phyloP scores from a whole-genome alignment of 2,888 invertebrate genomes.

The Xanthia icteritia region DNA sequence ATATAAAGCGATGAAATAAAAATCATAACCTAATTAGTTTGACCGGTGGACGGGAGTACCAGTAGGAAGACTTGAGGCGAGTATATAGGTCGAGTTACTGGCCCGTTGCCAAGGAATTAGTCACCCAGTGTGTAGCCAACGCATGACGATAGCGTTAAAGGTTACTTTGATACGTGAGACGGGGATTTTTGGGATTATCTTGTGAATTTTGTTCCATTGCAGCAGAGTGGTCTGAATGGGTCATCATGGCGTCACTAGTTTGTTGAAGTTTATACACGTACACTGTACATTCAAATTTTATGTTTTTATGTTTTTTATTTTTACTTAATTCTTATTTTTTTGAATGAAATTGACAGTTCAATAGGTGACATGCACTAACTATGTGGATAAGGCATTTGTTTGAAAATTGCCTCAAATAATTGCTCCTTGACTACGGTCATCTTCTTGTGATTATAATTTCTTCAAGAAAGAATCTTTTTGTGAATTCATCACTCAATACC shows the following conservation, averaged over 20 bases:
- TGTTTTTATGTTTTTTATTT: too few species aligned
- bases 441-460: not conserved
- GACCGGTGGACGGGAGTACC: slow-evolving; percentile 73
- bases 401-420: not conserved
- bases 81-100: slow-evolving; percentile 88
- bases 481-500: not conserved
- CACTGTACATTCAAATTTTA: too few species aligned
- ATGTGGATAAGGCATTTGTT: too few species aligned
- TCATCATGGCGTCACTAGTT: not conserved
- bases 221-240: slow-evolving; percentile 13
- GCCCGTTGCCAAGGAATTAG: slow-evolving; percentile 83
- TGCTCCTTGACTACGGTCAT: not conserved
- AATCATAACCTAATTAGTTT: slow-evolving; percentile 81
- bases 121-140: slow-evolving; percentile 83
- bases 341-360: not conserved
- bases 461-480: not conserved
- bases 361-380: not conserved
- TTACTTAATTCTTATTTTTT: not conserved
- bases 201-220: slow-evolving; percentile 42
- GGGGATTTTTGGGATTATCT: slow-evolving; percentile 59
- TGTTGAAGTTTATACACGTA: not conserved
- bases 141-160: slow-evolving; percentile 81
- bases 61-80: slow-evolving; percentile 83
- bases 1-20: slow-evolving; percentile 76
- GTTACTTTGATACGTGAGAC: slow-evolving; percentile 78